phyloP scores from a whole-genome alignment of 2,888 invertebrate species.

The Aphrophora alni region DNA sequence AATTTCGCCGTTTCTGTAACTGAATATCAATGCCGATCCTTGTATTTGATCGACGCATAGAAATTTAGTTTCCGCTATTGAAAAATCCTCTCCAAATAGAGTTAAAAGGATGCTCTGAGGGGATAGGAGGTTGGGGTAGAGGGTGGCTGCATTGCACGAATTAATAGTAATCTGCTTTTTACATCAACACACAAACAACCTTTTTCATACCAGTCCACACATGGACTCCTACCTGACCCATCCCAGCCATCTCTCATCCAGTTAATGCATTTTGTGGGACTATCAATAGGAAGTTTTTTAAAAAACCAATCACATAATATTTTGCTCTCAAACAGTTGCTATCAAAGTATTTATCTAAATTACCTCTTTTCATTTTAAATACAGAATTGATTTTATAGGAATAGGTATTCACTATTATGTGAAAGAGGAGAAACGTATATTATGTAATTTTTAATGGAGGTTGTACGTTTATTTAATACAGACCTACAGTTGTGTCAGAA shows the following conservation, averaged over 20 bases:
- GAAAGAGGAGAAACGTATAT: too few species aligned
- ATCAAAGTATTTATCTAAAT: conserved; percentile 6
- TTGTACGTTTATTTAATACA: too few species aligned
- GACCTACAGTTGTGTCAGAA: too few species aligned
- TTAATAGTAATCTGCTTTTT: conserved; percentile 24
- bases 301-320: conserved; percentile 6
- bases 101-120: neutral
- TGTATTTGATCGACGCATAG: neutral
- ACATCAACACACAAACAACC: conserved; percentile 22
- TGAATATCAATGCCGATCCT: too few species aligned
- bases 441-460: too few species aligned
- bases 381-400: neutral
- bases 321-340: neutral
- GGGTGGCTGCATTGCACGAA: conserved; percentile 4
- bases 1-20: too few species aligned
- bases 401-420: too few species aligned
- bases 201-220: conserved; percentile 17
- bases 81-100: neutral
- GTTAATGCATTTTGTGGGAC: conserved; percentile 15
- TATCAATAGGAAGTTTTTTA: neutral
- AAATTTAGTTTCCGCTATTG: neutral
- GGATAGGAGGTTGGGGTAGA: neutral
- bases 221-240: neutral
- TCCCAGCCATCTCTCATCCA: neutral
- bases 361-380: neutral